Percentiles rank a stretch among this genome's conserved stretches.
phyloP scores from a whole-genome alignment of 2,797 vertebrate species.

The Amblyopsis hoosieri region DNA sequence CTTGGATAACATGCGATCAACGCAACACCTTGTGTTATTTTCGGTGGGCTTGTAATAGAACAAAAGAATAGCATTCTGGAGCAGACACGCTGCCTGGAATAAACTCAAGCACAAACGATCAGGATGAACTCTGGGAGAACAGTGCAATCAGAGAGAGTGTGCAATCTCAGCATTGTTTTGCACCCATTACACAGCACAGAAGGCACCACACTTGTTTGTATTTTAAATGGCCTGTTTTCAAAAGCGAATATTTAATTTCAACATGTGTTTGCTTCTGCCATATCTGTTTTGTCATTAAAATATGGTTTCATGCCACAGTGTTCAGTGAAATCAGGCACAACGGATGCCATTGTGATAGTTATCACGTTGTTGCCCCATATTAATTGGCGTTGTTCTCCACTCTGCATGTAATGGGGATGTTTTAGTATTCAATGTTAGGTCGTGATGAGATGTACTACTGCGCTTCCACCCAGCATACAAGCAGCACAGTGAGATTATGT shows the following conservation, averaged over 20 bases:
- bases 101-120: slow-evolving; percentile 29
- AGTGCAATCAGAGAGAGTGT: slow-evolving; percentile 26
- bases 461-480: background rate
- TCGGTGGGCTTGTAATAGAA: background rate
- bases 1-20: slow-evolving; percentile 14
- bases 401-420: background rate
- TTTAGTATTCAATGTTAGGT: slow-evolving; percentile 26
- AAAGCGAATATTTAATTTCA: slow-evolving; percentile 35
- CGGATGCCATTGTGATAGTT: slow-evolving; percentile 6
- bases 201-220: background rate
- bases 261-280: slow-evolving; percentile 11
- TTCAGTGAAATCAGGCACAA: background rate
- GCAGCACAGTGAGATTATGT: background rate
- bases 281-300: background rate
- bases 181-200: slow-evolving; percentile 14
- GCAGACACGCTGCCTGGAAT: background rate
- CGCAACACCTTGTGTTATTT: background rate
- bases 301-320: slow-evolving; percentile 3
- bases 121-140: background rate
- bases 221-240: background rate
- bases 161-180: slow-evolving; percentile 18
- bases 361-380: slow-evolving; percentile 14
- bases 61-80: slow-evolving; percentile 1
- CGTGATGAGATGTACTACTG: slow-evolving; percentile 27
- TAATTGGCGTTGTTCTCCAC: slow-evolving; percentile 3